phyloP scores from a whole-genome alignment of 2,113 vertebrate genomes.

The Ciconia maguari region DNA sequence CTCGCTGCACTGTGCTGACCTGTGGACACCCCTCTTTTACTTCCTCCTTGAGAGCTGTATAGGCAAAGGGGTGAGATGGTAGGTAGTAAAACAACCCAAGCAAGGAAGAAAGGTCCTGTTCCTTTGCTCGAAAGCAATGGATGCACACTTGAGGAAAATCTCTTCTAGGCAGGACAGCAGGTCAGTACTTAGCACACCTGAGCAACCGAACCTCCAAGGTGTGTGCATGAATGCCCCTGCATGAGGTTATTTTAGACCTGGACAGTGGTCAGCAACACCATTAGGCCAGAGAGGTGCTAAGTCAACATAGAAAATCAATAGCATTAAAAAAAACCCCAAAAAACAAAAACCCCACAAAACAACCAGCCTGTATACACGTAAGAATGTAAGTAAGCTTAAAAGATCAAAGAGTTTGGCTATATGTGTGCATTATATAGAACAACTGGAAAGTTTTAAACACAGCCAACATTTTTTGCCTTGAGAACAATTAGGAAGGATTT shows the following conservation, averaged over 20 bases:
- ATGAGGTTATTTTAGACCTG: background rate
- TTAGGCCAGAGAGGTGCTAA: background rate
- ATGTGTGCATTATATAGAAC: background rate
- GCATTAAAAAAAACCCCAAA: background rate
- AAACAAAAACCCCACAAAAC: background rate
- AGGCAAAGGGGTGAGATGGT: background rate
- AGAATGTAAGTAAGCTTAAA: background rate
- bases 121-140: background rate
- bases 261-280: background rate
- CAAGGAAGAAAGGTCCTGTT: background rate
- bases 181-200: background rate
- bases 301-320: background rate
- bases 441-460: background rate
- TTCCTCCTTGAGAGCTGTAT: background rate
- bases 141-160: background rate
- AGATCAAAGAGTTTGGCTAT: background rate
- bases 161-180: background rate
- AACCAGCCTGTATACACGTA: background rate
- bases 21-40: background rate
- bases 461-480: background rate
- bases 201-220: background rate
- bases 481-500: conserved; percentile 28
- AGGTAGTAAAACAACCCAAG: background rate
- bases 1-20: background rate
- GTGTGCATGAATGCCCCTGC: background rate